Evolutionary conservation across 2,113 vertebrate genomes (phyloP).

Genomic region (Ictalurus furcatus): DNA sequence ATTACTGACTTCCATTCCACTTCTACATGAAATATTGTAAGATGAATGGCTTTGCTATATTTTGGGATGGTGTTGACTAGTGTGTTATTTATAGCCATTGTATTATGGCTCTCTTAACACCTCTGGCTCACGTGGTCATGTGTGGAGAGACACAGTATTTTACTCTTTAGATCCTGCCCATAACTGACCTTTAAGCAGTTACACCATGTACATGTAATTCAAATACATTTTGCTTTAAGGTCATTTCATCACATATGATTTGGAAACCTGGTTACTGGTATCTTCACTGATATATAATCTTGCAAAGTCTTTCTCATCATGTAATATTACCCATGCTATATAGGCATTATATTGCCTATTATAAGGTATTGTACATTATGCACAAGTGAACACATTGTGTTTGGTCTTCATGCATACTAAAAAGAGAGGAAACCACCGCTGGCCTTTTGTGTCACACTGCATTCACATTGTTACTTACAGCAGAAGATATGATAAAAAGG

Average conservation of each 20-base stretch:
- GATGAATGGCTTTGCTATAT: conserved; percentile 69
- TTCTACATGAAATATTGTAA: conserved; percentile 51
- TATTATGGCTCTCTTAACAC: conserved; percentile 56
- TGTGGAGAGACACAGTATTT: conserved; percentile 25
- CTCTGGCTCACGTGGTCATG: conserved; percentile 43
- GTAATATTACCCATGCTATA: background rate
- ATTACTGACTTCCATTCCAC: conserved; percentile 67
- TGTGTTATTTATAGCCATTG: conserved; percentile 66
- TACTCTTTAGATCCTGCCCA: conserved; percentile 22
- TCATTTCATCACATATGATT: conserved; percentile 9
- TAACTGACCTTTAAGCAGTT: conserved; percentile 30
- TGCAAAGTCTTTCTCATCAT: background rate
- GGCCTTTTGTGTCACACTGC: background rate
- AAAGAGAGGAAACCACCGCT: background rate
- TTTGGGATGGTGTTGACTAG: conserved; percentile 61
- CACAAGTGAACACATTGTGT: background rate
- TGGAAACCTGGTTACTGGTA: background rate
- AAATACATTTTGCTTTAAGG: conserved; percentile 21
- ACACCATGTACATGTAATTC: background rate
- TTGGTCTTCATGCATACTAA: background rate
- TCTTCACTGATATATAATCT: background rate
- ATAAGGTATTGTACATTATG: background rate
- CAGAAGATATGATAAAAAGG: background rate
- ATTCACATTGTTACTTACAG: background rate
- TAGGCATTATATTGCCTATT: background rate